Conservation (phyloP, 1,140 invertebrate species). For the Bathynomus jamesi region DNA sequence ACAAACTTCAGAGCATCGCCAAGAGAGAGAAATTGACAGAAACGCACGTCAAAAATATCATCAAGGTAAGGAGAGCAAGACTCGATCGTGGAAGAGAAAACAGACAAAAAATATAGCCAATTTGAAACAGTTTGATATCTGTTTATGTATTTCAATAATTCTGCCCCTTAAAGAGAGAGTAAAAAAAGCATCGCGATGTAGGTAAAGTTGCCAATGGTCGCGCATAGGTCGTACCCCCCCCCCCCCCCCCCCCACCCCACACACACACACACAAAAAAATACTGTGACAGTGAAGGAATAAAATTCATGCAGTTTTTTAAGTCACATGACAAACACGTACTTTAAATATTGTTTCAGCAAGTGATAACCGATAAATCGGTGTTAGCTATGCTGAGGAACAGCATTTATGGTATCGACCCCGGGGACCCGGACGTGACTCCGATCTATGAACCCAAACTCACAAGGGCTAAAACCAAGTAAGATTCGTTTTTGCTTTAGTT, state of each 20-base stretch:
- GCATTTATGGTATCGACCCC: not conserved
- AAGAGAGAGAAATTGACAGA: not conserved
- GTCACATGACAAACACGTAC: too few relatives aligned
- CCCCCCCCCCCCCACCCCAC: too few relatives aligned
- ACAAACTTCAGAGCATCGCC: not conserved
- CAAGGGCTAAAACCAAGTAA: not conserved
- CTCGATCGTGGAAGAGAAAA: not conserved
- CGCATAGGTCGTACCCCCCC: too few relatives aligned
- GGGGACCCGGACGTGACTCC: not conserved
- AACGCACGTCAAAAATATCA: not conserved
- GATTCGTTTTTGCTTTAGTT: not conserved
- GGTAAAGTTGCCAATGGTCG: too few relatives aligned
- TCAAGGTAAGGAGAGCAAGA: not conserved
- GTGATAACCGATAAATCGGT: not conserved
- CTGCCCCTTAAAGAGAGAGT: too few relatives aligned
- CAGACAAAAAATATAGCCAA: not conserved
- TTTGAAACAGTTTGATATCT: not conserved
- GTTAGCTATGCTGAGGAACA: not conserved
- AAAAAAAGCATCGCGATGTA: too few relatives aligned
- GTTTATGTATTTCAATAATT: not conserved
- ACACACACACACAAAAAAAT: too few relatives aligned
- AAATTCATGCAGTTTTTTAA: too few relatives aligned
- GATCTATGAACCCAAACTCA: not conserved
- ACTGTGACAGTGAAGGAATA: too few relatives aligned
- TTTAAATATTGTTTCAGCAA: not conserved